phyloP scores from a whole-genome alignment of 2,888 invertebrate species.

The Glyphotaelius pellucidus region DNA sequence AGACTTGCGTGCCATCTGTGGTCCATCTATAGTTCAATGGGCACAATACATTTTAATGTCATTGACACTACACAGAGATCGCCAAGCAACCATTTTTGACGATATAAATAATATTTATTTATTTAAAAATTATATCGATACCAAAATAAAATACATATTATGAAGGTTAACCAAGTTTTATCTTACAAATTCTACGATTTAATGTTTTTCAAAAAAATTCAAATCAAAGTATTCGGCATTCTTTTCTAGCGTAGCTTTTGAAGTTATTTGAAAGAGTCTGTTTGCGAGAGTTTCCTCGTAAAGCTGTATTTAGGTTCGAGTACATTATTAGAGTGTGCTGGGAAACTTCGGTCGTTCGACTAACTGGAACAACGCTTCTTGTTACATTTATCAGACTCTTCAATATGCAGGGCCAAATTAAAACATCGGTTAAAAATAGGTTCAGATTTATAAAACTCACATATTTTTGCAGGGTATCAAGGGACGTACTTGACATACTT shows the following conservation, averaged over 20 bases:
- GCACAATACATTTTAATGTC: too few species aligned
- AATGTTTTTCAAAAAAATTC: not conserved
- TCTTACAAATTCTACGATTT: too few species aligned
- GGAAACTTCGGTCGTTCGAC: not conserved
- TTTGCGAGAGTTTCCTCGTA: not conserved
- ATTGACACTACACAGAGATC: too few species aligned
- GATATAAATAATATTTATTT: too few species aligned
- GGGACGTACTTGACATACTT: too few species aligned
- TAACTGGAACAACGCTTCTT: not conserved
- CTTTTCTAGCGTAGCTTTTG: not conserved
- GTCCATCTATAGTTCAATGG: too few species aligned
- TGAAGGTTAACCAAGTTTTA: too few species aligned
- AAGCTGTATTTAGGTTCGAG: not conserved
- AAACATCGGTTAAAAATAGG: not conserved
- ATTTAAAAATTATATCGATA: too few species aligned
- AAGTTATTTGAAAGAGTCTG: not conserved
- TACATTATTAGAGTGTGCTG: not conserved
- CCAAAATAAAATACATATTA: too few species aligned
- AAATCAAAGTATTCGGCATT: not conserved
- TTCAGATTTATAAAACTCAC: not conserved
- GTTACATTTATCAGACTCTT: not conserved
- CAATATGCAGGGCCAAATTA: not conserved
- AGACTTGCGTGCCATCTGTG: too few species aligned
- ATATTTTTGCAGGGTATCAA: too few species aligned
- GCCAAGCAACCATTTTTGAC: too few species aligned